Conservation (phyloP, 2,888 invertebrate species). For the Acleris laterana region DNA sequence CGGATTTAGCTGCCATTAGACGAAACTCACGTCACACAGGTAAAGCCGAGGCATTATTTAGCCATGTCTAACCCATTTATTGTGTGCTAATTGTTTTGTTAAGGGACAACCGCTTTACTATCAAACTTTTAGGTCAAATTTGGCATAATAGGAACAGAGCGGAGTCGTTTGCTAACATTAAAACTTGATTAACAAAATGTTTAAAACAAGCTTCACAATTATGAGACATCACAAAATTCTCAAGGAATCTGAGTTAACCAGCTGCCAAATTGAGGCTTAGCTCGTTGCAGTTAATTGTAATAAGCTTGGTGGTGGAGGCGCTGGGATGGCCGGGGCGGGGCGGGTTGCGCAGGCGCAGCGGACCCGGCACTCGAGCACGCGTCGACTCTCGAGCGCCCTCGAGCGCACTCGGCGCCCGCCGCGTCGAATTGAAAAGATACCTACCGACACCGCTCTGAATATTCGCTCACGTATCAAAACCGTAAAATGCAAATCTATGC, state of each 20-base stretch:
- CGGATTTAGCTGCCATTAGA: constrained; percentile 37
- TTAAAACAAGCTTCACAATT: constrained; percentile 21
- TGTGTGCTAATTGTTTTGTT: constrained; percentile 22
- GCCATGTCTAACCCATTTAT: constrained; percentile 27
- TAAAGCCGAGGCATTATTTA: constrained; percentile 36
- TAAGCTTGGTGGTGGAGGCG: constrained; percentile 52
- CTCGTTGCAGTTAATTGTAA: constrained; percentile 75
- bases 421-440: constrained; percentile 82
- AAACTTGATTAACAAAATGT: background rate
- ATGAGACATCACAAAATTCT: constrained; percentile 32
- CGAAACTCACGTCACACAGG: constrained; percentile 34
- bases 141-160: no score
- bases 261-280: constrained; percentile 71
- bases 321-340: constrained; percentile 41
- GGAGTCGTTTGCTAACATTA: no score
- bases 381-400: constrained; percentile 75
- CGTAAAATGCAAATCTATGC: constrained; percentile 84
- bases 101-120: background rate
- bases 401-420: constrained; percentile 74
- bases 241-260: constrained; percentile 46
- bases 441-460: constrained; percentile 81
- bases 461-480: constrained; percentile 83
- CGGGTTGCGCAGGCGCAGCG: constrained; percentile 73
- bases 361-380: constrained; percentile 77
- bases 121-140: background rate